Evolutionary conservation across 1,140 invertebrate genomes (phyloP).

Genomic region (Panulirus ornatus): DNA sequence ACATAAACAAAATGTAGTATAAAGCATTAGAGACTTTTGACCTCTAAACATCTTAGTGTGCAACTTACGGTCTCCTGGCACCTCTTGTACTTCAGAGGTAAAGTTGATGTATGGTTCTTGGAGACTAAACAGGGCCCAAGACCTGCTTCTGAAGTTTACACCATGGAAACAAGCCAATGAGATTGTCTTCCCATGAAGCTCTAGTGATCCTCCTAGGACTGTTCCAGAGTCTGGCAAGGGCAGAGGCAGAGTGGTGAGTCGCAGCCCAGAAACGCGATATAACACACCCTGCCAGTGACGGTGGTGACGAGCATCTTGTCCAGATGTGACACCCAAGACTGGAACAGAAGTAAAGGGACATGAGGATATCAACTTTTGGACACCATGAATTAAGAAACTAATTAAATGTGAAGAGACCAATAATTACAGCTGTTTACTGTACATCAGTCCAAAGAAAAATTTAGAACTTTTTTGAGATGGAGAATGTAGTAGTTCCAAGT

Average conservation of each 20-base stretch:
- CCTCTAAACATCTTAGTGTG: too few species aligned
- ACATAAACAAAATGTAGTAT: too few species aligned
- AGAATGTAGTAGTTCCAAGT: too few species aligned
- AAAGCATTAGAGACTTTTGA: too few species aligned
- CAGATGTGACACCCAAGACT: slow-evolving; percentile 56
- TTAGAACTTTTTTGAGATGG: too few species aligned
- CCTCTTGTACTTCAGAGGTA: slow-evolving; percentile 94
- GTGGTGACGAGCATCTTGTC: slow-evolving; percentile 84
- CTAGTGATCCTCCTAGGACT: slow-evolving; percentile 84
- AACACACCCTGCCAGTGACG: slow-evolving; percentile 94
- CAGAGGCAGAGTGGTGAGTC: slow-evolving; percentile 85
- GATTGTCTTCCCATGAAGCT: slow-evolving; percentile 86
- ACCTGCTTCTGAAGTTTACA: slow-evolving; percentile 97
- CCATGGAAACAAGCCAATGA: slow-evolving; percentile 98
- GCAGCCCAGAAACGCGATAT: slow-evolving; percentile 85
- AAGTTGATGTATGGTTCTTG: slow-evolving; percentile 97
- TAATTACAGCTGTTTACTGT: too few species aligned
- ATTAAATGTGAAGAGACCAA: too few species aligned
- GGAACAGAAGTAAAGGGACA: background rate
- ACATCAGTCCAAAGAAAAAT: too few species aligned
- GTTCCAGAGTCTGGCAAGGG: slow-evolving; percentile 86
- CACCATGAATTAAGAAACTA: too few species aligned
- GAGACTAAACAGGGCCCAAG: slow-evolving; percentile 96
- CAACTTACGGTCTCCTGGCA: slow-evolving; percentile 83
- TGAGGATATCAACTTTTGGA: too few species aligned